phyloP scores from a whole-genome alignment of 92 coral and sea anemone species.

The Hydrozoanthus gracilis region DNA sequence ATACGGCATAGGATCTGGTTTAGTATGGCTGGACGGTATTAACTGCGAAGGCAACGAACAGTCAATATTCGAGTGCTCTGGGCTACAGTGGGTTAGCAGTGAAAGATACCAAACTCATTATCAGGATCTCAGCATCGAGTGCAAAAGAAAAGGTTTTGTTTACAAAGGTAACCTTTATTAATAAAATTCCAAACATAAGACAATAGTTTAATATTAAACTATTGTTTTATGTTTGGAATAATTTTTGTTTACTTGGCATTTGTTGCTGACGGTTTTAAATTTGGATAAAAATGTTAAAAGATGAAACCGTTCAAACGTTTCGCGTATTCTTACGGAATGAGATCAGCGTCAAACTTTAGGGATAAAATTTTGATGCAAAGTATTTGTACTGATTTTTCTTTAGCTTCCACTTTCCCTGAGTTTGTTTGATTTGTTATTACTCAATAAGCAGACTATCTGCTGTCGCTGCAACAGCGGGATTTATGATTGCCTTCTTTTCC shows the following conservation, averaged over 20 bases:
- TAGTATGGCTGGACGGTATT: neutral
- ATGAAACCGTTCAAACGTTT: no score
- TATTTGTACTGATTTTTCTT: neutral
- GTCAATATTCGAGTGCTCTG: conserved; percentile 16
- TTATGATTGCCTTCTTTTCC: conserved; percentile 1
- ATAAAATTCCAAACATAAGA: no score
- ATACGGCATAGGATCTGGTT: no score
- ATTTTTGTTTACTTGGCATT: no score
- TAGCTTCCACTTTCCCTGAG: neutral
- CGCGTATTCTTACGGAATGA: no score
- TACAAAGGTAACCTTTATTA: no score
- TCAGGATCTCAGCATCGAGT: no score
- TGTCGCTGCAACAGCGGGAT: neutral
- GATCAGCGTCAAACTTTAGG: neutral
- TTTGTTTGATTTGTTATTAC: neutral
- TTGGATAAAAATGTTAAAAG: no score
- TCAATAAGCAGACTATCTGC: neutral
- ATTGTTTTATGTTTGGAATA: no score
- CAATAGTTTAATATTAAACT: no score
- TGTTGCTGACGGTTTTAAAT: no score
- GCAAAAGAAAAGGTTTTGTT: no score
- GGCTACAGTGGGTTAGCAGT: neutral
- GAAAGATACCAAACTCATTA: neutral
- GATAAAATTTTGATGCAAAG: neutral
- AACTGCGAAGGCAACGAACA: neutral